Evolutionary conservation across 2,797 vertebrate genomes (phyloP).

Genomic region (Numenius phaeopus): DNA sequence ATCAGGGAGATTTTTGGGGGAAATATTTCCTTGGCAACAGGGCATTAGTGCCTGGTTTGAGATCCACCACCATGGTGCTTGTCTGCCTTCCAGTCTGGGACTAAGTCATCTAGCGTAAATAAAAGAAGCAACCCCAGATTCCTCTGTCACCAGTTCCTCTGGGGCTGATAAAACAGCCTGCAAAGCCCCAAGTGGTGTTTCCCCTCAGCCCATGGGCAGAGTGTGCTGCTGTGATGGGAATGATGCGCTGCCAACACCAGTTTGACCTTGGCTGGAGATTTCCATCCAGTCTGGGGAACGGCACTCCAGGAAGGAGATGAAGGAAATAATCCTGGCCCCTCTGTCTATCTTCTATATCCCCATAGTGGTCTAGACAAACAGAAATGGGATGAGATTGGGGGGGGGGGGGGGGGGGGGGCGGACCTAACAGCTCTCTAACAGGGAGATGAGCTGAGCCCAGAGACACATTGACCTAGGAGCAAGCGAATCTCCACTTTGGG

Average conservation of each 20-base stretch:
- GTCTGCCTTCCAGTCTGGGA: not conserved
- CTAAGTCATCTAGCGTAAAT: not conserved
- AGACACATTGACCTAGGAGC: not conserved
- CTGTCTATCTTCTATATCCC: not conserved
- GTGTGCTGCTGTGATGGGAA: not conserved
- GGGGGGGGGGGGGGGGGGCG: fast-evolving
- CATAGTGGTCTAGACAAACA: not conserved
- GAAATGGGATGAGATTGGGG: not conserved
- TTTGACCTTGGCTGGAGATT: not conserved
- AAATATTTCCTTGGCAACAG: not conserved
- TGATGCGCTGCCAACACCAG: fast-evolving
- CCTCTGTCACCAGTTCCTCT: not conserved
- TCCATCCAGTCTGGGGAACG: not conserved
- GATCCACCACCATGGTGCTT: not conserved
- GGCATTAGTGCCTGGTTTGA: not conserved
- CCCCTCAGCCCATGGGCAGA: fast-evolving
- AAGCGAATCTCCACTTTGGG: not conserved
- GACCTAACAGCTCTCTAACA: not conserved
- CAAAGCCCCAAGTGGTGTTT: not conserved
- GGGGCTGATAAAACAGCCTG: not conserved
- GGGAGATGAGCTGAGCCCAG: not conserved
- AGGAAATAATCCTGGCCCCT: not conserved
- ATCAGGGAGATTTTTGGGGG: not conserved
- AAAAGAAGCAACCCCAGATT: not conserved
- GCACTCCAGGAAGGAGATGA: not conserved